Base-by-base conservation (phyloP, 2,888 invertebrate species). In the Chromoteleia sp. region DNA sequence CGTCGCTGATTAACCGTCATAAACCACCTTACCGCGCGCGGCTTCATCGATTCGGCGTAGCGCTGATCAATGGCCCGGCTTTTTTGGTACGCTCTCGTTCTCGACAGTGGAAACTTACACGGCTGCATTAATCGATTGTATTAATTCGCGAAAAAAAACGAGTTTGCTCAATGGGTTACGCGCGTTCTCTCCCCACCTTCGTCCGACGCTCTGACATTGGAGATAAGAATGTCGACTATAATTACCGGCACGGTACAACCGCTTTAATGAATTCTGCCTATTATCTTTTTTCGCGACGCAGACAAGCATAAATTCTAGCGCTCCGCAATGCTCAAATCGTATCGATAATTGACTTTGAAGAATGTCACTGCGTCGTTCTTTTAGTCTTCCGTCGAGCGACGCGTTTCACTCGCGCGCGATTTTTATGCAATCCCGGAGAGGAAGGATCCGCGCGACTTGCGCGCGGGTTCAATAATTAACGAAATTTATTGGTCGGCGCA, bases 401-500 rank as follows among this genome's bases (percentile, higher is more conserved):
- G 6, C 25, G 33, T 54, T 61, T 61, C 61, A 45, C 29, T 45
- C 17, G 1, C n/a, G 45, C 14, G 33, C 1, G 21, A 4, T 4
- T n/a, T 41, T 29, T n/a, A 5, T 17, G 43, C 12, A 39, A 39
- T 39, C 39, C 2, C 39, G 12, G 25, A 2, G 25, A 25, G 25
- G 6, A 25, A 25, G 25, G 6, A 25, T 45, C 17, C n/a, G 30
- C 15, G 33, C 1, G 21, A 4, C 4, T n/a, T 41, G 7, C 10
- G 1, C n/a, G 43, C 85, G 39, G 21, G 17, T 48, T 4, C 15
- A 21, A 48, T 86, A 87, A 88, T 88, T 89, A 89, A 89, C 90
- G 88, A 89, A 90, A 89, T 90, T 89, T 90, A 90, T 89, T 89
- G 86, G 87, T 84, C 84, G 88, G n/a, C n/a, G n/a, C n/a, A n/a